Conservation (phyloP, 2,888 invertebrate genomes). For the Sesamia inferens region DNA sequence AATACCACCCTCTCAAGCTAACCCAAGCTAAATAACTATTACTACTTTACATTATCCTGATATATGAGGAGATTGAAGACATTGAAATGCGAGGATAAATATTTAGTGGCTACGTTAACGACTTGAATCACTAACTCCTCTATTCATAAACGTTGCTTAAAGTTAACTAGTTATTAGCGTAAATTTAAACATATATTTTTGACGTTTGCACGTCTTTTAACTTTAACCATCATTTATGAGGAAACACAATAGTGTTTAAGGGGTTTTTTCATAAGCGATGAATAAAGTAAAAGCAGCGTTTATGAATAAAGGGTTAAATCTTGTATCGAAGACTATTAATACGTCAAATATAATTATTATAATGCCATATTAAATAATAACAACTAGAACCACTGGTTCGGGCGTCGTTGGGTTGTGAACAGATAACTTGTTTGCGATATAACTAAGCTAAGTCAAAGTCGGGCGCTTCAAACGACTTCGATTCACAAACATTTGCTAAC, state of each 20-base stretch:
- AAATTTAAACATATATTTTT: too few species aligned
- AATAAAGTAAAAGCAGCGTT: too few species aligned
- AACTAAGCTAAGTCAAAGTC: slow-evolving; percentile 41
- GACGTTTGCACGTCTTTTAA: too few species aligned
- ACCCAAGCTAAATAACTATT: not conserved
- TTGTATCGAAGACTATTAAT: slow-evolving; percentile 10
- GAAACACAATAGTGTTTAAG: too few species aligned
- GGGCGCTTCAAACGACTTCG: slow-evolving; percentile 44
- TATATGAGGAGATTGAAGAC: not conserved
- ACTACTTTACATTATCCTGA: not conserved
- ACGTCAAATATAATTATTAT: slow-evolving; percentile 15
- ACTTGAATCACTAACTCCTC: not conserved
- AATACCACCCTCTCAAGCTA: not conserved
- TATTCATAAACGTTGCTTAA: too few species aligned
- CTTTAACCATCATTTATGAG: too few species aligned
- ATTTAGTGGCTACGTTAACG: not conserved
- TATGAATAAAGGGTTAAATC: not conserved
- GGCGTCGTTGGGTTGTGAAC: slow-evolving; percentile 40
- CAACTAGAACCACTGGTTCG: slow-evolving; percentile 25
- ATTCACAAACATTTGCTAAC: slow-evolving; percentile 52
- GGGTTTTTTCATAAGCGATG: too few species aligned
- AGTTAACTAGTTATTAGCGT: too few species aligned
- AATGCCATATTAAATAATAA: slow-evolving; percentile 28
- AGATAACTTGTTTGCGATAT: slow-evolving; percentile 59
- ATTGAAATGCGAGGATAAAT: too few species aligned